Evolutionary conservation across 2,113 vertebrate species (phyloP).

Genomic region (Crotalus horridus): DNA sequence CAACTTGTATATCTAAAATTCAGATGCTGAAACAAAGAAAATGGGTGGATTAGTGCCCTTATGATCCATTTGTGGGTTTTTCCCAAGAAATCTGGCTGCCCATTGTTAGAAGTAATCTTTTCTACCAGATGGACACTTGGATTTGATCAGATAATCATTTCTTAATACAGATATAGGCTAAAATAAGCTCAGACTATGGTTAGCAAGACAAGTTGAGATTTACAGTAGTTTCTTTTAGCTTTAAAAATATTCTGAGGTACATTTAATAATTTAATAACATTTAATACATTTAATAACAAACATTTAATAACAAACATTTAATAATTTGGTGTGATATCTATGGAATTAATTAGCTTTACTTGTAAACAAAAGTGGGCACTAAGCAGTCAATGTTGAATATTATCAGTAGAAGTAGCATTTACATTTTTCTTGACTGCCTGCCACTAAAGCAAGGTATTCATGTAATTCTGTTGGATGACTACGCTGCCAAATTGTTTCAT

Average conservation of each 20-base stretch:
- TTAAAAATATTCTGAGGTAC: background rate
- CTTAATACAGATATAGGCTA: background rate
- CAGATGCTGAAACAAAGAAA: background rate
- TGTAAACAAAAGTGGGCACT: background rate
- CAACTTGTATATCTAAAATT: background rate
- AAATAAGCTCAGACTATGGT: background rate
- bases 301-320: background rate
- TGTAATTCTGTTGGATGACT: slow-evolving; percentile 32
- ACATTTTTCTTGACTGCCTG: slow-evolving; percentile 46
- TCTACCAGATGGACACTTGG: background rate
- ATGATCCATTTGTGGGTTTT: background rate
- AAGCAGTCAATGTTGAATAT: background rate
- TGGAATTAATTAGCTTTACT: background rate
- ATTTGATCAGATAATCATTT: background rate
- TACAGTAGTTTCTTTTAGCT: background rate
- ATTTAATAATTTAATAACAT: background rate
- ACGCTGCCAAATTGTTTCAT: slow-evolving; percentile 49
- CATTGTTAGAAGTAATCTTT: background rate
- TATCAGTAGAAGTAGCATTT: slow-evolving; percentile 23
- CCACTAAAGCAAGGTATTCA: slow-evolving; percentile 42
- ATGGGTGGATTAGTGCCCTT: background rate
- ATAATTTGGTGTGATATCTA: background rate
- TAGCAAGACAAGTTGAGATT: background rate
- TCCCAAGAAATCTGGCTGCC: background rate
- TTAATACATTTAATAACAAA: too few species aligned